A percentile compares a stretch with the other conserved stretches of the same genome.
Conservation (phyloP, 2,888 invertebrate species). For the Achlya flavicornis region DNA sequence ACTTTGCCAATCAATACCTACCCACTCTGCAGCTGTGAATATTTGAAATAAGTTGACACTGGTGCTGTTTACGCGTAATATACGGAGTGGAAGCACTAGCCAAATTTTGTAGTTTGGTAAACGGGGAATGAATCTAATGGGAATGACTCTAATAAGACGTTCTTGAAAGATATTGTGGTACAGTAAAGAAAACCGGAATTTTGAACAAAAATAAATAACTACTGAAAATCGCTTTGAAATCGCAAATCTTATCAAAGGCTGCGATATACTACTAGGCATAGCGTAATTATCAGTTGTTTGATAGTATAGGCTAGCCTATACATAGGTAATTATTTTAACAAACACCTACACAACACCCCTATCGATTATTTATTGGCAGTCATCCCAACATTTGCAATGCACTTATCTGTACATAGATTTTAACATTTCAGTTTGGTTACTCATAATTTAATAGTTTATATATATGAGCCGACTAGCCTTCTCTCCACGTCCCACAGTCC, state of each 20-base stretch:
- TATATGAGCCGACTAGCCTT: slow-evolving; percentile 6
- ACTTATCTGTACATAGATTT: slow-evolving; percentile 1
- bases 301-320: too few species aligned
- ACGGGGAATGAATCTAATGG: neutral
- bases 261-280: too few species aligned
- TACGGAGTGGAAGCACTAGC: neutral
- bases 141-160: neutral
- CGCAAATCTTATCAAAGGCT: too few species aligned
- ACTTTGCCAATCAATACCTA: slow-evolving; percentile 7
- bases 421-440: neutral
- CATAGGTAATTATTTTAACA: too few species aligned
- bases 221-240: neutral
- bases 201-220: neutral
- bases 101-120: neutral
- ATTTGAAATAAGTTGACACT: neutral
- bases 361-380: neutral
- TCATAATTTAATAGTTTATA: slow-evolving; percentile 1
- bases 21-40: slow-evolving; percentile 6
- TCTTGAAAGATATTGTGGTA: neutral
- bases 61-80: slow-evolving; percentile 2
- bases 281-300: too few species aligned
- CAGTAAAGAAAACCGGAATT: neutral
- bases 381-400: neutral
- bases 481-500: slow-evolving; percentile 9
- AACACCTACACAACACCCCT: too few species aligned